Percentiles rank a stretch among this genome's conserved stretches.
These are phyloP conservation scores for Drosophila nigritarsus DNA, from an alignment of 2,888 invertebrate species.

Conservation along the genomic window DNA sequence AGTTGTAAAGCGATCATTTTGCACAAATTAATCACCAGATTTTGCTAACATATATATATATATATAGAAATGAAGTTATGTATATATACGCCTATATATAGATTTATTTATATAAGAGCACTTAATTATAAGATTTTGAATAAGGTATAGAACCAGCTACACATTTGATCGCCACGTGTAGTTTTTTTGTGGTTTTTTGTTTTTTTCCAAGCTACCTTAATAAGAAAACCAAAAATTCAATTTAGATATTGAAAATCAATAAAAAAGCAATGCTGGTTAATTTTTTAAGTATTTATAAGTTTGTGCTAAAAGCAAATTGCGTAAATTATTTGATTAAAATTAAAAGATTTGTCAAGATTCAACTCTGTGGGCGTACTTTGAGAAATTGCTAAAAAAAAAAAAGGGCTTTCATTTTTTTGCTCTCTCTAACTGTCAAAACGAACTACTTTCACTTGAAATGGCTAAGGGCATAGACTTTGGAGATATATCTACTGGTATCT, in stretches of 20 bases:
- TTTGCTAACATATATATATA: constrained; percentile 62
- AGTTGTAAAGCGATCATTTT: constrained; percentile 55
- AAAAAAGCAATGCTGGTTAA: constrained; percentile 36
- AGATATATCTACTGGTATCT: not conserved
- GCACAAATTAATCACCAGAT: constrained; percentile 63
- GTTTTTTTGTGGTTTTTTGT: constrained; percentile 15
- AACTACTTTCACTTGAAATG: constrained; percentile 20
- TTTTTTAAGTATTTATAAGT: not conserved
- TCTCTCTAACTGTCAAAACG: not conserved
- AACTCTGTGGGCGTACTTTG: not conserved
- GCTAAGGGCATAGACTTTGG: constrained; percentile 1
- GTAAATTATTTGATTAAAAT: constrained; percentile 1
- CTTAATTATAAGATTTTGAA: constrained; percentile 20
- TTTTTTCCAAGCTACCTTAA: constrained; percentile 21
- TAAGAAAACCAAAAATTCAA: constrained; percentile 7
- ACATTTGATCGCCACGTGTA: constrained; percentile 43
- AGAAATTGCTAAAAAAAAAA: not conserved
- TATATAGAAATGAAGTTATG: constrained; percentile 62
- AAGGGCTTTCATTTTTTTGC: not conserved
- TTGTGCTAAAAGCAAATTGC: constrained; percentile 30
- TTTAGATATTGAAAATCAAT: constrained; percentile 7
- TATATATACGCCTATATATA: constrained; percentile 20
- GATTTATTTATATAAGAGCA: constrained; percentile 23
- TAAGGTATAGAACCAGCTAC: constrained; percentile 47
- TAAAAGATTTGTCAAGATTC: no score